Evolutionary conservation across 2,113 vertebrate genomes (phyloP).

Genomic region (Cranoglanis bouderius): DNA sequence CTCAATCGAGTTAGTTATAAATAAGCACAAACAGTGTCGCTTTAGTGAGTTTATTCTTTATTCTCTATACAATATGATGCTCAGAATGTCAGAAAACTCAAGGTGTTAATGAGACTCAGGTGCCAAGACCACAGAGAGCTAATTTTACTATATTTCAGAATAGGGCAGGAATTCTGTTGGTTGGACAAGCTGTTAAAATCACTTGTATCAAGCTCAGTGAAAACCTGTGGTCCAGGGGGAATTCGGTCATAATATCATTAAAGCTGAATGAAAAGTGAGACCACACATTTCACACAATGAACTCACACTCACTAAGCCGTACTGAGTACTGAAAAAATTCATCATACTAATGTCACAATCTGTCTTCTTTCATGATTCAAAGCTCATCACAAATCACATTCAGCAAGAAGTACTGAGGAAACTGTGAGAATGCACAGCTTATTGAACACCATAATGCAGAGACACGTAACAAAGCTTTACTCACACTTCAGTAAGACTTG

Average conservation of each 20-base stretch:
- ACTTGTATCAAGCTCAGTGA: neutral
- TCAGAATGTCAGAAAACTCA: neutral
- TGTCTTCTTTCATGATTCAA: neutral
- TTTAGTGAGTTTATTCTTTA: neutral
- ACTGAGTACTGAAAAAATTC: neutral
- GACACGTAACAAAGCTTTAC: neutral
- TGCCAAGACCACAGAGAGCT: neutral
- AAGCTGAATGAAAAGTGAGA: constrained; percentile 5
- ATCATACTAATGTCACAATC: neutral
- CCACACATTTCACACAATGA: neutral
- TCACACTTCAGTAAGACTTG: neutral
- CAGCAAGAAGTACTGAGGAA: neutral
- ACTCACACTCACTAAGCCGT: neutral
- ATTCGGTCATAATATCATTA: constrained; percentile 10
- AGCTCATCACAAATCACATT: neutral
- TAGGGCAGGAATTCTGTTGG: neutral
- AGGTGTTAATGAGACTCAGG: neutral
- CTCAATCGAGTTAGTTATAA: neutral
- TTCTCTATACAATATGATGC: neutral
- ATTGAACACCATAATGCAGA: neutral
- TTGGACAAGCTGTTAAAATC: constrained; percentile 19
- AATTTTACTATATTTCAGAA: neutral
- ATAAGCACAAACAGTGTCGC: neutral
- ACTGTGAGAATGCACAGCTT: neutral
- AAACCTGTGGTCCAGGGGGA: constrained; percentile 1